phyloP scores from a whole-genome alignment of 2,888 invertebrate genomes.

The Physocephala rufipes region DNA sequence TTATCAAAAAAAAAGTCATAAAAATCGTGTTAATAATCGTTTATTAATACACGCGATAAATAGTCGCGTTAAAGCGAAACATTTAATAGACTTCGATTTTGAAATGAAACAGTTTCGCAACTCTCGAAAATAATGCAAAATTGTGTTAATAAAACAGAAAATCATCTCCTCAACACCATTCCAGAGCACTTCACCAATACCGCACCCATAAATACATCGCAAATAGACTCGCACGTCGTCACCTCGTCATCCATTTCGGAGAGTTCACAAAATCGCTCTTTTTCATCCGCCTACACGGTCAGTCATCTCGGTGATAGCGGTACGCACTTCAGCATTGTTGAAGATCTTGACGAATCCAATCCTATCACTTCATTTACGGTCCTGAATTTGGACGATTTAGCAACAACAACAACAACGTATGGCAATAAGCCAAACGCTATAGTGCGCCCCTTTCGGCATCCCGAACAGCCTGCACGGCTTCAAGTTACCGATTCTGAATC shows the following conservation, averaged over 20 bases:
- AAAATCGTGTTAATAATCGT: too few species aligned
- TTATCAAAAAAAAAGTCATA: background rate
- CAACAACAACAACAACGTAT: slow-evolving; percentile 40
- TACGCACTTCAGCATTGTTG: slow-evolving; percentile 44
- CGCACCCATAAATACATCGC: slow-evolving; percentile 36
- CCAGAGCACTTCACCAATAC: slow-evolving; percentile 45
- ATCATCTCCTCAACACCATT: slow-evolving; percentile 42
- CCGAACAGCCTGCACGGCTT: slow-evolving; percentile 45
- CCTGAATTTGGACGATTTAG: slow-evolving; percentile 50
- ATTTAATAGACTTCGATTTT: background rate
- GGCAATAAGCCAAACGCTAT: slow-evolving; percentile 68
- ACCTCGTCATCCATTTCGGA: slow-evolving; percentile 11
- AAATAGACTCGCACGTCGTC: slow-evolving; percentile 35
- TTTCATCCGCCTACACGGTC: slow-evolving; percentile 54
- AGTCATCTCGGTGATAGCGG: slow-evolving; percentile 44
- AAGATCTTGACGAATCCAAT: slow-evolving; percentile 43
- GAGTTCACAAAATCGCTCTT: slow-evolving; percentile 56
- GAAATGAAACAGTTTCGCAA: slow-evolving; percentile 8
- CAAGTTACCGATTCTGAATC: slow-evolving; percentile 64
- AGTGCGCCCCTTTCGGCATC: slow-evolving; percentile 68
- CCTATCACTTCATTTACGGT: slow-evolving; percentile 53
- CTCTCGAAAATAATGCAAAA: slow-evolving; percentile 48
- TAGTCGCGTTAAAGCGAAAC: too few species aligned
- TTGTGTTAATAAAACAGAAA: slow-evolving; percentile 39
- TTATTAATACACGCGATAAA: too few species aligned